Evolutionary conservation across 2,797 vertebrate genomes (phyloP), one percentile per base, ranked within the genome.

Genomic region (Mionectes olivaceus): DNA sequence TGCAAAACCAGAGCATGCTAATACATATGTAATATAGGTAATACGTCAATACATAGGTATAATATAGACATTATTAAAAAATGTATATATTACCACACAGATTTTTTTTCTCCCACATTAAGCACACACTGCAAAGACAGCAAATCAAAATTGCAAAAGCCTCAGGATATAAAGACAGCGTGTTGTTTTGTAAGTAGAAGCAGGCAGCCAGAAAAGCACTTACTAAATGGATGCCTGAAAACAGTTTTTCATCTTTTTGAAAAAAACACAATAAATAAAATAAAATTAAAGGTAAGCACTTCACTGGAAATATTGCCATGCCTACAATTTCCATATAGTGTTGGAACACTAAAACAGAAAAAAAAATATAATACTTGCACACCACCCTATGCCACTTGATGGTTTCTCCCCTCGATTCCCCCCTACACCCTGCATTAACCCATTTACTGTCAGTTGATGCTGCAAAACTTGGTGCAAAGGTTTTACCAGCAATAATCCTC

Each of bases 171-270:
- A 69, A 83, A 78, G 41, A 69, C 55, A 89, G 39, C 23, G 44
- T 23, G 33, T 33, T 89, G 83, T 67, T 91, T 87, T 79, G 7
- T 56, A 93, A 93, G 92, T 33, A 88, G 60, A 75, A 68, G 60
- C 41, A 89, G 61, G 87, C 67, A 94, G 70, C 35, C 63, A 96
- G 89, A 93, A 94, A 41, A 81, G 57, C 75, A 86, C 87, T 94
- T 90, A 90, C 53, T 93, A 95, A 97, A 95, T 82, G 73, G 87
- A 96, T 89, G 53, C 78, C 78, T 84, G 67, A 95, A 94, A 95
- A 96, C 53, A 89, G 61, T 68, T 87, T 80, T 77, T 47, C 21
- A 32, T 63, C 12, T 15, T 75, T 46, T 23, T 46, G 21, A 22
- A 19, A 22, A 23, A 23, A 46, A 46, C 11, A 44, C 5, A 44